Base-by-base conservation (phyloP, 2,113 vertebrate genomes). In the Athene noctua region DNA sequence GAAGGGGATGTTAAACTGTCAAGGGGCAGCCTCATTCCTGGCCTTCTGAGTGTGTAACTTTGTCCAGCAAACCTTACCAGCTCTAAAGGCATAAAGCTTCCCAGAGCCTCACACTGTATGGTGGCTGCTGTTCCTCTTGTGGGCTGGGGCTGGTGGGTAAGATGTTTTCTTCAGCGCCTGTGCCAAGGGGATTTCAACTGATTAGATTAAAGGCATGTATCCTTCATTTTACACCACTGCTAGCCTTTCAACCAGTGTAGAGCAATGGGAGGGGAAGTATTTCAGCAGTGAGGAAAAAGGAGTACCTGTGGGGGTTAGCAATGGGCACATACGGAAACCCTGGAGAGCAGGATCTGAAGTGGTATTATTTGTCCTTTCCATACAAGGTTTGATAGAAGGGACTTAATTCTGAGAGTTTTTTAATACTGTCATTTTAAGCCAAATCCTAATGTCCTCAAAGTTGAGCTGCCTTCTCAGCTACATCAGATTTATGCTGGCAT, bases 401-500 rank as follows among this genome's bases (percentile, higher is more conserved):
- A 86, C 10, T 74, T 49, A 44, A 26, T 55, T 88, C 72, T 95
- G 30, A 7, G 10, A 30, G 2, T 0, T 36, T 93, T 92, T 86
- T 54, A 79, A 78, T 36, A 42, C 19, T 71, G 21, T 22, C 36
- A 26, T 78, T 93, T 92, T 63, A 92, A 94, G 75, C 61, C 68
- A 91, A 86, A 93, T 84, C 34, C 16, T 87, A 49, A 84, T n/a
- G 52, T 75, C 65, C 86, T 91, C 77, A 57, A 79, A 90, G 49
- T 3, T 34, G 58, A 92, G 27, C 68, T 92, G 57, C 58, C 30
- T 92, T 90, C 51, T 58, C 57, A 89, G 16, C 61, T 94, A 49
- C 36, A 34, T 61, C 73, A 92, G 61, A 91, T 96, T 95, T 95
- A 72, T 89, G 51, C 58, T 73, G 67, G 77, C 49, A 67, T 87